These are phyloP conservation scores for Dipodomys ordii DNA, from an alignment of 2,113 vertebrate genomes.

Conservation along the genomic window DNA sequence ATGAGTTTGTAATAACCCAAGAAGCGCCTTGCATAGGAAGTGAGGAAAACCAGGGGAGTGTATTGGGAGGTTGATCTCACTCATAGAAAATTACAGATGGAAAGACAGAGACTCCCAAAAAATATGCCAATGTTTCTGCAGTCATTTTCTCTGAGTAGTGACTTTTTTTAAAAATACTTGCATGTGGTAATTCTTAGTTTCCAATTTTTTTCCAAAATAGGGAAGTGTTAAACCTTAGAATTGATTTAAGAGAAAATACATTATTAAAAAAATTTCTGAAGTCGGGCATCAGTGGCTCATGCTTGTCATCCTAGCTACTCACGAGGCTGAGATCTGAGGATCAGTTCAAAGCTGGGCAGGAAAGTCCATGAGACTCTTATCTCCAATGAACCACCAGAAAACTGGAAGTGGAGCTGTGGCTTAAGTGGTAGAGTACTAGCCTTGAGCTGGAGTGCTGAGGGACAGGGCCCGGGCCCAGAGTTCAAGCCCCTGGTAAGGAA, in stretches of 20 bases:
- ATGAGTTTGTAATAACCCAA: constrained; percentile 25
- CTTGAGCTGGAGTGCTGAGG: no score
- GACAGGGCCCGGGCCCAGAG: no score
- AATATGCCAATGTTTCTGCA: rapidly evolving
- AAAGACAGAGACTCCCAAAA: background rate
- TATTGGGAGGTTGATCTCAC: constrained; percentile 5
- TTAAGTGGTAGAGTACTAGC: no score
- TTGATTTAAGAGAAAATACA: background rate
- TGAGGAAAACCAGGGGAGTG: background rate
- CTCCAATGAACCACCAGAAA: no score
- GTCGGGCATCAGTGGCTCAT: no score
- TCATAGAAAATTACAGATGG: background rate
- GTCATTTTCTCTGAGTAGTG: background rate
- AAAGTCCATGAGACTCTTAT: no score
- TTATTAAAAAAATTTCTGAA: background rate
- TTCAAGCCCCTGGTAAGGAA: background rate
- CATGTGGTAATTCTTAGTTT: background rate
- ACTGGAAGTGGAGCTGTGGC: no score
- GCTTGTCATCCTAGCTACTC: no score
- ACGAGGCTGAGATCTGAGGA: no score
- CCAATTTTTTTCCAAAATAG: background rate
- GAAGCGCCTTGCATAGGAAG: background rate
- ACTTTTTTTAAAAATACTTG: background rate
- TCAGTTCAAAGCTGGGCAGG: no score
- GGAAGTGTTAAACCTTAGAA: background rate